Evolutionary conservation across 2,797 vertebrate genomes (phyloP), one percentile per base, ranked within the genome.

Genomic region (Urosaurus nigricauda): DNA sequence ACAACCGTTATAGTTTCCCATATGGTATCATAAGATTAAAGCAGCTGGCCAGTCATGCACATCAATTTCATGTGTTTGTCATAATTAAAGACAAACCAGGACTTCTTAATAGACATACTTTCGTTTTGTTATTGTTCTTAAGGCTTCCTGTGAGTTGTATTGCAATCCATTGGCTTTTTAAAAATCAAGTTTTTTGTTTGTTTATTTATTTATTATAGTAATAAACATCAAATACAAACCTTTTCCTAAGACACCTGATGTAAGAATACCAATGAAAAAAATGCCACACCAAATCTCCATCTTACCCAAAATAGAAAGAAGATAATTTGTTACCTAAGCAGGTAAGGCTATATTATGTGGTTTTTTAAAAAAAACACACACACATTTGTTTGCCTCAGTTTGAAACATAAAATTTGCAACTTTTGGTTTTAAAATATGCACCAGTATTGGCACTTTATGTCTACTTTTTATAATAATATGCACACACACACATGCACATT

Each of bases 21-120:
- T n/a, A 47, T 65, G 68, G 83, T 70, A 8, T 75, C 19, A 87
- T 0, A 2, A 47, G 65, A 40, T 37, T 89, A 8, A 51, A 82
- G 21, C 37, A 78, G 82, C 81, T 40, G 65, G 71, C 32, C 56
- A 79, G 56, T 70, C 79, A 65, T n/a, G 12, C 17, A 32, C 63
- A 68, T 9, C 65, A 26, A 6, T 87, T 84, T 60, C 73, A 12
- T 53, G 4, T 56, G 51, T 88, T 90, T 79, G 40, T 77, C 90
- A 53, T 79, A 81, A 82, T 7, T 81, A 86, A 35, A 29, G 7
- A n/a, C 53, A 83, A 7, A 5, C 0, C 35, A 24, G 74, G 79
- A 74, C 0, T 7, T 13, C 78, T 85, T 79, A 56, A 56, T 1
- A 26, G 51, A 53, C 5, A 75, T 75, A 37, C 75, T 17, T 26